A percentile compares a stretch with the other conserved stretches of the same genome.
These are phyloP conservation scores for Zeus faber DNA, from an alignment of 2,113 vertebrate genomes.

Conservation along the genomic window DNA sequence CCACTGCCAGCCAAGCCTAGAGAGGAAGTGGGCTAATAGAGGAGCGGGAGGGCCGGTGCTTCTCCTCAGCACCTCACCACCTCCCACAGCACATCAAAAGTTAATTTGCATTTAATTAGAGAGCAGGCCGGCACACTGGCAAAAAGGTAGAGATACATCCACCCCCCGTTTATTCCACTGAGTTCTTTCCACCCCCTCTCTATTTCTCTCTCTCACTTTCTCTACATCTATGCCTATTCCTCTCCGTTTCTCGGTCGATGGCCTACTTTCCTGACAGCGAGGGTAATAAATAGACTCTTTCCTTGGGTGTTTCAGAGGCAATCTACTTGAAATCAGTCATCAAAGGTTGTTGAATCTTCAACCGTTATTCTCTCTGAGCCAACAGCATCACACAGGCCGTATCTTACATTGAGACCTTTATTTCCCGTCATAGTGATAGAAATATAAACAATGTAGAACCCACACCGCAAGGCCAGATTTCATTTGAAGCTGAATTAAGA, in stretches of 20 bases:
- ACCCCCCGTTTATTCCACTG: conserved; percentile 4
- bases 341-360: no score
- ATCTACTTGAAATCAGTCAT: conserved; percentile 21
- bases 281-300: conserved; percentile 32
- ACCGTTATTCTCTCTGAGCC: no score
- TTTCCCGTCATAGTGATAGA: no score
- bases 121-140: conserved; percentile 38
- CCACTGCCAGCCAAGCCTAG: conserved; percentile 3
- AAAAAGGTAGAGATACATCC: conserved; percentile 63
- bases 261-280: conserved; percentile 60
- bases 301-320: conserved; percentile 18
- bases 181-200: conserved; percentile 40
- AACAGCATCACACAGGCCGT: no score
- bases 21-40: conserved; percentile 48
- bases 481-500: no score
- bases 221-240: neutral
- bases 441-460: no score
- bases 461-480: no score
- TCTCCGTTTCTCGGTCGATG: conserved; percentile 36
- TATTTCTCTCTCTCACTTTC: conserved; percentile 20
- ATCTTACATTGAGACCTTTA: no score
- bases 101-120: conserved; percentile 75
- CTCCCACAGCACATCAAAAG: conserved; percentile 48
- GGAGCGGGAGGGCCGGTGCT: conserved; percentile 12
- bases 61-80: conserved; percentile 20